phyloP scores from a whole-genome alignment of 1,140 invertebrate species.

The Zaprionus davidi region DNA sequence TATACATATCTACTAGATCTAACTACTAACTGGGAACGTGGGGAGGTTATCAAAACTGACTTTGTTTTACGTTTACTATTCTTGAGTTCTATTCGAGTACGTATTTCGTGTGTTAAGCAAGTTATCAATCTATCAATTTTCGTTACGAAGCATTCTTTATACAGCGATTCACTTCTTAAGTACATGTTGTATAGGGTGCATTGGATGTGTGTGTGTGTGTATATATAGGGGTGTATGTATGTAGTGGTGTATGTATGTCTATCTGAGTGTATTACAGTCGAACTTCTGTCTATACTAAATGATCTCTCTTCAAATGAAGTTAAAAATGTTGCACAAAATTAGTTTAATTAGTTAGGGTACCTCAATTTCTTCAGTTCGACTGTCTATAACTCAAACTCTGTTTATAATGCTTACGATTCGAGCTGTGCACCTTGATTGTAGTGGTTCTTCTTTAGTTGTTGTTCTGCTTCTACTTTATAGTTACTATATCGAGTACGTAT shows the following conservation, averaged over 20 bases:
- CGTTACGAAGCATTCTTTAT: conserved; percentile 51
- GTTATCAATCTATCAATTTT: conserved; percentile 19
- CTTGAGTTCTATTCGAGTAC: conserved; percentile 63
- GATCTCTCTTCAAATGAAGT: not conserved
- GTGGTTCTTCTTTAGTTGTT: conserved; percentile 10
- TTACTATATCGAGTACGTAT: conserved; percentile 52
- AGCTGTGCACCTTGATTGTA: conserved; percentile 48
- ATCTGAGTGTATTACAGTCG: not conserved
- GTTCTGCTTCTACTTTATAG: conserved; percentile 21
- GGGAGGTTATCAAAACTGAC: conserved; percentile 33
- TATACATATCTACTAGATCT: conserved; percentile 42
- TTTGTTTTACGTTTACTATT: conserved; percentile 41
- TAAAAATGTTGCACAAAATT: not conserved
- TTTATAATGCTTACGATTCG: conserved; percentile 50
- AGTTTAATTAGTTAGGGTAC: not conserved
- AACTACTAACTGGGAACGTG: conserved; percentile 50
- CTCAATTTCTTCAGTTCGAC: not conserved
- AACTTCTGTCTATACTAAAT: conserved; percentile 1
- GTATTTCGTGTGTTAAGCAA: conserved; percentile 59
- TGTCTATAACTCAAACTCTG: conserved; percentile 51
- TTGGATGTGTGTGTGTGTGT: too few species aligned
- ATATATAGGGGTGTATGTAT: conserved; percentile 24
- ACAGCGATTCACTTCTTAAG: conserved; percentile 68
- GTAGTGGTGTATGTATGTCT: too few species aligned
- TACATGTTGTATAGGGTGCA: conserved; percentile 53